Evolutionary conservation across 2,888 invertebrate genomes (phyloP).

Genomic region (Nowickia ferox): DNA sequence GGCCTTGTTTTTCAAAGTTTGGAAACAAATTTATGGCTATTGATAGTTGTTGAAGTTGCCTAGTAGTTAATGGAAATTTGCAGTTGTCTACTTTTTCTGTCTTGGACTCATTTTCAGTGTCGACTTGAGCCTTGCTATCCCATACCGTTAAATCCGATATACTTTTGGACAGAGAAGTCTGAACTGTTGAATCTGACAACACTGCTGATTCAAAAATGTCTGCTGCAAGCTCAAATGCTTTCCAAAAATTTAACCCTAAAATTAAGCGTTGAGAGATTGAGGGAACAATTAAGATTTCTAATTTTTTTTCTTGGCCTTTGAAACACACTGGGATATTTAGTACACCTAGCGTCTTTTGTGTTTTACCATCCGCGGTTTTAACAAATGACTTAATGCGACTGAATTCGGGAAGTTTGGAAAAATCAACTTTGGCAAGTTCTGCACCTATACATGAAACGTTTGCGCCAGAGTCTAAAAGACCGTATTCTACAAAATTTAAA

Average conservation of each 20-base stretch:
- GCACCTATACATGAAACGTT: slow-evolving; percentile 10
- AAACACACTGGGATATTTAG: not conserved
- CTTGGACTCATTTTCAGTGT: not conserved
- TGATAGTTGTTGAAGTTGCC: not conserved
- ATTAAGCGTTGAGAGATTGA: not conserved
- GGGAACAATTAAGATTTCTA: not conserved
- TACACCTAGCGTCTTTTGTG: not conserved
- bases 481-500: slow-evolving; percentile 27
- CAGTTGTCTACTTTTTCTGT: not conserved
- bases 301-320: not conserved
- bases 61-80: not conserved
- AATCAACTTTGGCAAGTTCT: slow-evolving; percentile 6
- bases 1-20: not conserved
- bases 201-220: no score
- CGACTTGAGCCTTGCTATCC: no score
- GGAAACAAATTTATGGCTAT: not conserved
- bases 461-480: slow-evolving; percentile 32
- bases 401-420: slow-evolving; percentile 25
- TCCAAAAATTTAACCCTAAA: no score
- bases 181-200: no score
- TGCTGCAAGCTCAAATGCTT: no score
- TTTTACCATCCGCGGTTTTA: slow-evolving; percentile 27
- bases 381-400: slow-evolving; percentile 1
- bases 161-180: not conserved
- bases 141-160: no score